Conservation (phyloP, 1,140 invertebrate genomes). For the Pseudoatta argentina region DNA sequence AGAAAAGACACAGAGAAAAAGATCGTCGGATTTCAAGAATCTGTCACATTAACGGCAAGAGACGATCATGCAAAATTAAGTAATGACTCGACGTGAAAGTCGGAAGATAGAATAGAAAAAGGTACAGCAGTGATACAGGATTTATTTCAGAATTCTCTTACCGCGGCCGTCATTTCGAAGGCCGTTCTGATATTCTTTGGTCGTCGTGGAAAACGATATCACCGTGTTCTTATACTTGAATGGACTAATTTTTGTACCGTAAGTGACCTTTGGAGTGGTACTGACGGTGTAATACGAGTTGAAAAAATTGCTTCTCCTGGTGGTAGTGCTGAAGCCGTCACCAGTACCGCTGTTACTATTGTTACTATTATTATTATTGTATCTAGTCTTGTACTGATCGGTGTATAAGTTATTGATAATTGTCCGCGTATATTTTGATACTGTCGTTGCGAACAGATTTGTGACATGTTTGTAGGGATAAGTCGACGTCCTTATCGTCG, state of each 20-base stretch:
- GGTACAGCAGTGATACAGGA: constrained; percentile 41
- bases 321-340: constrained; percentile 66
- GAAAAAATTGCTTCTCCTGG: constrained; percentile 79
- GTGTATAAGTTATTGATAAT: constrained; percentile 78
- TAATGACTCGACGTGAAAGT: constrained; percentile 57
- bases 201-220: constrained; percentile 77
- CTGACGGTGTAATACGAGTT: constrained; percentile 72
- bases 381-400: constrained; percentile 73
- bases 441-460: constrained; percentile 55
- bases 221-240: constrained; percentile 82
- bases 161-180: constrained; percentile 80
- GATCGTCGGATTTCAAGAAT: neutral
- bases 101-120: constrained; percentile 43
- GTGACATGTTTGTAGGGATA: constrained; percentile 67
- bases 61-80: constrained; percentile 8
- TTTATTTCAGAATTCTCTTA: constrained; percentile 81
- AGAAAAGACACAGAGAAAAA: neutral
- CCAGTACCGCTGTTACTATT: constrained; percentile 53
- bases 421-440: constrained; percentile 77
- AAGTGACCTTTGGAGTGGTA: constrained; percentile 76
- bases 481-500: constrained; percentile 60
- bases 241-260: constrained; percentile 82
- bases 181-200: constrained; percentile 78
- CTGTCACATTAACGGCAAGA: constrained; percentile 7
- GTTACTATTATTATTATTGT: constrained; percentile 54